Evolutionary conservation across 2,888 invertebrate genomes (phyloP), one percentile per base, ranked within the genome.

Genomic region (Cheilosia variabilis): DNA sequence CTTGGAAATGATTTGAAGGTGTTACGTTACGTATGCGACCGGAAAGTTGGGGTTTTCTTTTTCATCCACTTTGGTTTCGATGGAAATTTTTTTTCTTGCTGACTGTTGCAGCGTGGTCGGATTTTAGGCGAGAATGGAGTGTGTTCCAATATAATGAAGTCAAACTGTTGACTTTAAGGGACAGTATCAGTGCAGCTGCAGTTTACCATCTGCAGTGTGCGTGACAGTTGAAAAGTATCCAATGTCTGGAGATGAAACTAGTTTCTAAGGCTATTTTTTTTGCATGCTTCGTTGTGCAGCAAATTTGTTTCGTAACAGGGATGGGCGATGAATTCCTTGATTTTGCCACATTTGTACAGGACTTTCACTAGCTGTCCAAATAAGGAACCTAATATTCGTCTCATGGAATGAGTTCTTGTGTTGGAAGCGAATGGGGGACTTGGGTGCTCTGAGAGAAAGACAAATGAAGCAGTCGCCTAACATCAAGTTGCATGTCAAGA

Each of bases 21-120:
- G 62, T 62, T 55, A 68, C 66, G 55, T 78, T 27, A 27, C 6
- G 47, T 63, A 71, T 50, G 63, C 63, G 62, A 78, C 65, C 75
- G 45, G 65, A 19, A 19, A 19, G 19, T 19, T 19, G 19, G 19
- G 45, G 22, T 13, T 13, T 17, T 19, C n/a, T 55, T 55, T n/a
- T 50, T 41, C 47, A 37, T 65, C 63, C 24, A 41, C 37, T 60
- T 43, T 37, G 17, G 34, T 24, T 68, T 31, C 58, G 31, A 58
- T 52, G 50, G 58, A 60, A 43, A 58, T 68, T 65, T 57, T 41
- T 71, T 57, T 57, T 41, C 15, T 57, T n/a, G 7, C 24, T 47
- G 55, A 22, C 41, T 41, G 5, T 9, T 62, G 63, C 55, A 55
- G 62, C 17, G 45, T 53, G 13, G 10, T 31, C 37, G 57, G 41